A percentile compares a stretch with the other conserved stretches of the same genome.
These are phyloP conservation scores for Malurus splendens DNA, from an alignment of 2,797 vertebrate genomes.

Conservation along the genomic window DNA sequence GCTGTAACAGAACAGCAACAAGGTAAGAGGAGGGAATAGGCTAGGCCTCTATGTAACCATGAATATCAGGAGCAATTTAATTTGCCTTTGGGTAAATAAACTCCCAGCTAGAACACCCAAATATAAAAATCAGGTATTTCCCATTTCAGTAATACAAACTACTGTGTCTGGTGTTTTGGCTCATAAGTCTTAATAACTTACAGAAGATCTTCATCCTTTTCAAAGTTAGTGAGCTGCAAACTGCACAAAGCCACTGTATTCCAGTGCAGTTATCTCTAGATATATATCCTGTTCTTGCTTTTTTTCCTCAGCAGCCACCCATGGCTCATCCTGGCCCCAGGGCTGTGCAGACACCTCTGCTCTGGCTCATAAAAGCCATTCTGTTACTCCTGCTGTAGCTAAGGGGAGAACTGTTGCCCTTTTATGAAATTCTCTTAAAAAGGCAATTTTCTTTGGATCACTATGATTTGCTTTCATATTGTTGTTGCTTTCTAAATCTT, in stretches of 20 bases:
- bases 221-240: neutral
- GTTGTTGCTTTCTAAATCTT: neutral
- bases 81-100: neutral
- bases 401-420: neutral
- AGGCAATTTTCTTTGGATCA: neutral
- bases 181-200: neutral
- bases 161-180: neutral
- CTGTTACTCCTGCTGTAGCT: no score
- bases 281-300: fast-evolving
- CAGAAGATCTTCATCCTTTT: neutral
- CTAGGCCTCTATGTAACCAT: neutral
- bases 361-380: neutral
- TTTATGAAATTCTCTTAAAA: neutral
- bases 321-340: fast-evolving
- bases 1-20: neutral
- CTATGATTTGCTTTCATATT: neutral
- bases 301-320: neutral
- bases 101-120: neutral
- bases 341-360: neutral
- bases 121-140: neutral
- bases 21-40: neutral
- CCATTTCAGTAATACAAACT: neutral
- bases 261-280: no score
- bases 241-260: neutral
- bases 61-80: neutral